Percentiles rank a stretch among this genome's conserved stretches.
These are phyloP conservation scores for Radopholus similis DNA, from an alignment of 1,140 invertebrate genomes.

Conservation along the genomic window DNA sequence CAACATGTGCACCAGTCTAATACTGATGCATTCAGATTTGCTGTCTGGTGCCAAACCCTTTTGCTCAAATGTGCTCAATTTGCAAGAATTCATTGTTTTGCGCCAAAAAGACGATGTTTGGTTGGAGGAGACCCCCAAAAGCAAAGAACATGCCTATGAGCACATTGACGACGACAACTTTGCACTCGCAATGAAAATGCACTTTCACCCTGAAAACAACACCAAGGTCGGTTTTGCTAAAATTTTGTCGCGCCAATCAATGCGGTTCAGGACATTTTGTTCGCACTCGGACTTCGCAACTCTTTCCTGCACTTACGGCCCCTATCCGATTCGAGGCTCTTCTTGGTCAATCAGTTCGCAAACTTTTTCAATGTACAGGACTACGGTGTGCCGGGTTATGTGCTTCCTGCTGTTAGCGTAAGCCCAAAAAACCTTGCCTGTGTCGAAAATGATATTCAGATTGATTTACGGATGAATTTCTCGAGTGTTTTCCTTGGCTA, in stretches of 20 bases:
- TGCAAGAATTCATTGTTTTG: slow-evolving; percentile 1
- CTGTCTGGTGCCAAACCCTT: slow-evolving; percentile 18
- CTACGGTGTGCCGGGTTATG: slow-evolving; percentile 50
- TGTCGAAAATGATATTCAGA: neutral
- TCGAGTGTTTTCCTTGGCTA: slow-evolving; percentile 41
- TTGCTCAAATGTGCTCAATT: slow-evolving; percentile 20
- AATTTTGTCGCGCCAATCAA: neutral
- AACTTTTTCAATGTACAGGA: slow-evolving; percentile 46
- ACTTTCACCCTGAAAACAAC: slow-evolving; percentile 6
- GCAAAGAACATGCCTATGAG: slow-evolving; percentile 28
- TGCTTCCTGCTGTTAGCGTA: slow-evolving; percentile 24
- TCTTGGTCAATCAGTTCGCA: slow-evolving; percentile 40
- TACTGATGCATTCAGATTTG: slow-evolving; percentile 36
- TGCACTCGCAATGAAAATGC: slow-evolving; percentile 42
- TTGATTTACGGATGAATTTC: slow-evolving; percentile 39
- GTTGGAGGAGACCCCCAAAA: slow-evolving; percentile 24
- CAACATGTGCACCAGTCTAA: too few species aligned
- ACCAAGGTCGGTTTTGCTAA: slow-evolving; percentile 9
- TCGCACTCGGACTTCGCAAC: slow-evolving; percentile 45
- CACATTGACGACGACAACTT: slow-evolving; percentile 40
- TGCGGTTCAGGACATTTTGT: slow-evolving; percentile 26
- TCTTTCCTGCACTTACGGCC: slow-evolving; percentile 40
- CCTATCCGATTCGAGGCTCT: slow-evolving; percentile 17
- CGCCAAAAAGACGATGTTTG: neutral
- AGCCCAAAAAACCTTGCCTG: neutral